Evolutionary conservation across 2,888 invertebrate species (phyloP).

Genomic region (Caenorhabditis sp.): DNA sequence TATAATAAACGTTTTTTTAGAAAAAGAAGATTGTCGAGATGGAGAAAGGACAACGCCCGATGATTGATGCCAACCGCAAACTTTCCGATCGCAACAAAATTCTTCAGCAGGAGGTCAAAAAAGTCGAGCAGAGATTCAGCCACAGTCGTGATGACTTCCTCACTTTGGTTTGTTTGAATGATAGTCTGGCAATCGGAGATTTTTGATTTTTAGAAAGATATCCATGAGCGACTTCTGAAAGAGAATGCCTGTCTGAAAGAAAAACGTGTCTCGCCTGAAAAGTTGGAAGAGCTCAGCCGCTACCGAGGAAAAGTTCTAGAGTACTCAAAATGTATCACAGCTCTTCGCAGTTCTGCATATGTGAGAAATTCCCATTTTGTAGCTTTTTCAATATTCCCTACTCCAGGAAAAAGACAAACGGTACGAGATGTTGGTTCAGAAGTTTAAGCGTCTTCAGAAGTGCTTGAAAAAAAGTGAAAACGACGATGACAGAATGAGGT

Average conservation of each 20-base stretch:
- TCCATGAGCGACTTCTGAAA: conserved; percentile 79
- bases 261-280: conserved; percentile 81
- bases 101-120: conserved; percentile 75
- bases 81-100: conserved; percentile 79
- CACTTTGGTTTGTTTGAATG: conserved; percentile 72
- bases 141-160: conserved; percentile 80
- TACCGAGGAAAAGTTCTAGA: conserved; percentile 80
- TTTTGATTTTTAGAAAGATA: conserved; percentile 76
- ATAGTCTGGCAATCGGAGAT: too few relatives aligned
- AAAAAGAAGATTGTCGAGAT: conserved; percentile 83
- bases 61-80: conserved; percentile 81
- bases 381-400: neutral
- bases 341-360: conserved; percentile 78
- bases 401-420: conserved; percentile 81
- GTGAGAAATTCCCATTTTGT: conserved; percentile 59
- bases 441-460: conserved; percentile 76
- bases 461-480: conserved; percentile 67
- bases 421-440: conserved; percentile 80
- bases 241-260: conserved; percentile 79
- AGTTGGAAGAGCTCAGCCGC: conserved; percentile 80
- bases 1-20: conserved; percentile 66
- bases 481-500: conserved; percentile 69
- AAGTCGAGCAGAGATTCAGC: conserved; percentile 78
- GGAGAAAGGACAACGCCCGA: conserved; percentile 80
- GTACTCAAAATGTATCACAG: conserved; percentile 82